Base-by-base conservation (phyloP, 2,113 vertebrate genomes). In the Leuciscus idus region DNA sequence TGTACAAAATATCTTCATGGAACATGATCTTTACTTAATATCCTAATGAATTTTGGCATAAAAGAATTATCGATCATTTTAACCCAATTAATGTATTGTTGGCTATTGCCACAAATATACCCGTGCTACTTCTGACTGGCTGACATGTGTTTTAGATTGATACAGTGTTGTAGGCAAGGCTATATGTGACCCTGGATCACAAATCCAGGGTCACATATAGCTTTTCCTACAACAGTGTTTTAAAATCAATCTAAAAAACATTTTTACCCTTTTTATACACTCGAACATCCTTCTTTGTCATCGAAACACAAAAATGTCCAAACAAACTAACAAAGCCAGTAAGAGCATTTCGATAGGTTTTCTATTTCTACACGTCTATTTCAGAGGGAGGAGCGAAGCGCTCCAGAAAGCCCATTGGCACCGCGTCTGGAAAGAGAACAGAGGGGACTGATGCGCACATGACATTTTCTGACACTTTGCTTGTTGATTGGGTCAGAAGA, bases 361-460 rank as follows among this genome's bases (percentile, higher is more conserved):
- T 89, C 78, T 39, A 88, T 33, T 9, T 87, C 73, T 84, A 59
- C 68, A 1, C 76, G 57, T 87, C 36, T 70, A 1, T n/a, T 28
- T 89, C 85, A 76, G 50, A 82, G 84, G 93, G 94, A 89, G 93
- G 93, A 89, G 91, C 90, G 89, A 84, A 73, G 30, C 33, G 70
- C n/a, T 84, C 13, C 28, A 85, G 89, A 43, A 15, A 92, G 83
- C 92, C 90, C 88, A 93, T 93, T 85, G 89, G 66, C 62, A 57
- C 52, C 73, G 46, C 33, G 87, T 66, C 55, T 66, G 76, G 83
- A 89, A 86, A 28, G 86, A 70, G 77, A 76, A 77, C 78, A 83
- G 88, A 88, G 82, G 87, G 52, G 83, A 85, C 76, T 86, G 66
- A 88, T 61, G 70, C 52, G 86, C 84, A 88, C 87, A 57, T 89